Conservation (phyloP, 1,140 invertebrate genomes). For the Battus philenor region DNA sequence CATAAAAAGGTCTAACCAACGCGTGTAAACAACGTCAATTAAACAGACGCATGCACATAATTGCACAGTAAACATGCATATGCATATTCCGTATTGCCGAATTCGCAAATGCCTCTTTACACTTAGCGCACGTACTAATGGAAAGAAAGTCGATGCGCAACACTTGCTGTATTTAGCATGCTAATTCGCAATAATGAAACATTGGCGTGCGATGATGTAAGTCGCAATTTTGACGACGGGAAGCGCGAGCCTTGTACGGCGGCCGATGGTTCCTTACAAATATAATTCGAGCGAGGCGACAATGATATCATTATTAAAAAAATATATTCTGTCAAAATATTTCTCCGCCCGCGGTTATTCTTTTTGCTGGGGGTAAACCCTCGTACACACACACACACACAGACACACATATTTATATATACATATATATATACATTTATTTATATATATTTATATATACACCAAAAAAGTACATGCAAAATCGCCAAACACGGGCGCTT, state of each 20-base stretch:
- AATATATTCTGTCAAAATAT: background rate
- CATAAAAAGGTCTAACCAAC: too few species aligned
- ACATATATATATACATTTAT: too few species aligned
- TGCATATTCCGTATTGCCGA: background rate
- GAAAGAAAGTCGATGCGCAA: conserved; percentile 9
- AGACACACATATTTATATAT: too few species aligned
- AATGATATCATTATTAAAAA: background rate
- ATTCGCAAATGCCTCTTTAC: background rate
- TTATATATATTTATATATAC: too few species aligned
- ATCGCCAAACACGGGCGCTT: too few species aligned
- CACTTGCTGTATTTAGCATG: conserved; percentile 11
- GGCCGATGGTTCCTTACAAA: background rate
- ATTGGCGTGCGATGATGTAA: conserved; percentile 9
- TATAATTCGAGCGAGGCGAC: background rate
- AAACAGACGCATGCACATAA: conserved; percentile 8
- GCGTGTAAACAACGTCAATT: too few species aligned
- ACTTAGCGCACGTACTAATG: conserved; percentile 5
- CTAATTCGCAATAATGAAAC: conserved; percentile 4
- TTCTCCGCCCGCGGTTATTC: background rate
- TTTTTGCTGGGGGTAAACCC: too few species aligned
- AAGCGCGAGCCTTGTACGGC: conserved; percentile 1
- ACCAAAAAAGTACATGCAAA: too few species aligned
- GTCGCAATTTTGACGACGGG: conserved; percentile 5
- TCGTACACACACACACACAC: too few species aligned
- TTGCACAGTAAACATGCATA: background rate